A percentile compares a stretch with the other conserved stretches of the same genome.
Conservation (phyloP, 2,113 vertebrate species). For the Vicugna pacos region DNA sequence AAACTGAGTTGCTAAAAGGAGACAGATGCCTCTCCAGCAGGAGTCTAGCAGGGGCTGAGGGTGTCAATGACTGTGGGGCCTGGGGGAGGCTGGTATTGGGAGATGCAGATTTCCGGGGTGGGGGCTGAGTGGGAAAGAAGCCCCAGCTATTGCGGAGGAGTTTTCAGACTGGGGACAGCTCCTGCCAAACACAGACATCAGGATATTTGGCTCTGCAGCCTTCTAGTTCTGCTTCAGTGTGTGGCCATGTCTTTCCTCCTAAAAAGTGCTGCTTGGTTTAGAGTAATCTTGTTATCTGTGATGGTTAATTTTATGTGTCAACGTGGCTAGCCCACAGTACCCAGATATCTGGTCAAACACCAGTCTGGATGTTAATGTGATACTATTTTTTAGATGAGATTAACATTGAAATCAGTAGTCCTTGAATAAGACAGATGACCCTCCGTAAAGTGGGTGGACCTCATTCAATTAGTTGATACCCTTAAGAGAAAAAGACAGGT, state of each 20-base stretch:
- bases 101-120: neutral
- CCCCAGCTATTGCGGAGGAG: neutral
- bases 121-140: neutral
- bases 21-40: neutral
- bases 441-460: neutral
- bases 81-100: neutral
- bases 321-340: neutral
- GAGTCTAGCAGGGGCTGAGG: neutral
- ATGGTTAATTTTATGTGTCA: neutral
- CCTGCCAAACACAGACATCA: neutral
- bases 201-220: neutral
- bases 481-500: neutral
- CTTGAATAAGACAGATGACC: neutral
- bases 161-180: neutral
- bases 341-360: neutral
- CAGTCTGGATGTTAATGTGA: neutral
- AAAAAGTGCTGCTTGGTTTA: neutral
- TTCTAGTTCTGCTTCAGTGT: neutral
- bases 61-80: neutral
- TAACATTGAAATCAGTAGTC: neutral
- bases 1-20: neutral
- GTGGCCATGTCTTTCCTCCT: neutral
- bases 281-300: neutral
- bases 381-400: conserved; percentile 1
- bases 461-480: neutral